A percentile compares a stretch with the other conserved stretches of the same genome.
Conservation (phyloP, 2,797 vertebrate genomes). For the Pangasius macronema region DNA sequence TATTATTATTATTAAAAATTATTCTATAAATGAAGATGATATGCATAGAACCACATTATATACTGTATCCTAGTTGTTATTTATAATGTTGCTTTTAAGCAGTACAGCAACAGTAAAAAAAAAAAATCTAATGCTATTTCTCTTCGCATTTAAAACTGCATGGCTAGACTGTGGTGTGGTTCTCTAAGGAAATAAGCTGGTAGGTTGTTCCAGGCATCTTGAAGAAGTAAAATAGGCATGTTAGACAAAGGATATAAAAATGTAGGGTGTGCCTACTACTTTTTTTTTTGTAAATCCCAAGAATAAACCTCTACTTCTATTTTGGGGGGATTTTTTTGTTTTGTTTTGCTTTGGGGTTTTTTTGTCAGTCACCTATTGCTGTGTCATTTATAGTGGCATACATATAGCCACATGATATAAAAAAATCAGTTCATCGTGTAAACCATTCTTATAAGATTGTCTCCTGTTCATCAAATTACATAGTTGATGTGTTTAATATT, state of each 20-base stretch:
- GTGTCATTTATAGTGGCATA: background rate
- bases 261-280: too few species aligned
- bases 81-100: background rate
- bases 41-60: background rate
- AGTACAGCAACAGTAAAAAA: background rate
- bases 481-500: constrained; percentile 39
- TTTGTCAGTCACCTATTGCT: background rate
- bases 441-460: constrained; percentile 9
- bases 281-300: background rate
- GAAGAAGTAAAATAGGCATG: background rate
- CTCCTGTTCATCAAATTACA: constrained; percentile 24
- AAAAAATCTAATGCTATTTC: background rate
- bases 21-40: too few species aligned
- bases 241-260: background rate
- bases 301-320: background rate
- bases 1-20: too few species aligned
- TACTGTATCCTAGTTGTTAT: background rate
- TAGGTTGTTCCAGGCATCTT: background rate
- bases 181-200: background rate
- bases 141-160: background rate
- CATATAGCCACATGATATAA: background rate
- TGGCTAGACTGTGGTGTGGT: background rate
- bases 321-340: background rate
- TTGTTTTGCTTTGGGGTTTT: background rate
- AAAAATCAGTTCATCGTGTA: background rate